Evolutionary conservation across 2,888 invertebrate species (phyloP).

Genomic region (Lasioglossum calceatum): DNA sequence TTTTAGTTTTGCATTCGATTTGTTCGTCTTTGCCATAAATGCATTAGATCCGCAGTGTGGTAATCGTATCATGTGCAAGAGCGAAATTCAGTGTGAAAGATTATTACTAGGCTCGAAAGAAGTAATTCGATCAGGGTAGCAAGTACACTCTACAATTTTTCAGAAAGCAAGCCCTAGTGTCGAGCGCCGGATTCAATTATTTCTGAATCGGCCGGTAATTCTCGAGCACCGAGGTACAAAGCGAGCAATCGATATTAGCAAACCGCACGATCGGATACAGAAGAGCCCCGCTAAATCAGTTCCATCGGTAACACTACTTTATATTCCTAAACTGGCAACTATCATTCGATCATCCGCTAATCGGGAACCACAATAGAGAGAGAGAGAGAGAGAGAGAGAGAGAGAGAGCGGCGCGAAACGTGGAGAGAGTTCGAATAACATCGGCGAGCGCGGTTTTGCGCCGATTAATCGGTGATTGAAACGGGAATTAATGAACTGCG

Average conservation of each 20-base stretch:
- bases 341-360: neutral
- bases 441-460: neutral
- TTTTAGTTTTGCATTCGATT: no score
- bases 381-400: no score
- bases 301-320: neutral
- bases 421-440: neutral
- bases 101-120: neutral
- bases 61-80: neutral
- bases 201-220: neutral
- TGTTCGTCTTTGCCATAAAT: neutral
- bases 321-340: neutral
- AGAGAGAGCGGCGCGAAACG: neutral
- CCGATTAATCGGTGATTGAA: neutral
- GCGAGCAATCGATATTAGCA: neutral
- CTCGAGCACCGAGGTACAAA: neutral
- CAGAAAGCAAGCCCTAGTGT: neutral
- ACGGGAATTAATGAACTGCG: neutral
- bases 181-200: neutral
- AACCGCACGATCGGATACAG: conserved; percentile 20
- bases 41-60: neutral
- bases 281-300: neutral
- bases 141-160: neutral
- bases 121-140: neutral
- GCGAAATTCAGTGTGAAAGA: neutral
- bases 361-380: neutral